These are phyloP conservation scores for Fulica atra DNA, from an alignment of 2,113 vertebrate species.

Conservation along the genomic window DNA sequence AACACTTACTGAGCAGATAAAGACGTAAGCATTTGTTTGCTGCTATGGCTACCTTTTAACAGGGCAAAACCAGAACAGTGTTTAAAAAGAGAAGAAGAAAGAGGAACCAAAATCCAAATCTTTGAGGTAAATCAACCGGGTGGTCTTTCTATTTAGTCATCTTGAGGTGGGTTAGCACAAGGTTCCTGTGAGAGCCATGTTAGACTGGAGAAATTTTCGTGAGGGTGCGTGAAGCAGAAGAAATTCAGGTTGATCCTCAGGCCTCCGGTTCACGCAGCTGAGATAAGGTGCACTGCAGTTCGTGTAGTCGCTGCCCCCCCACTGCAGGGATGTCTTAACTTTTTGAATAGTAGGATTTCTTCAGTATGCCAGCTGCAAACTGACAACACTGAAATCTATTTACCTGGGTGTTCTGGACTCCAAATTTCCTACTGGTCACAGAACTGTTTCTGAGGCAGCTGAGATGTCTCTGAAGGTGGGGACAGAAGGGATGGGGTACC, in stretches of 20 bases:
- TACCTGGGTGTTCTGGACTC: neutral
- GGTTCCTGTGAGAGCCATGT: neutral
- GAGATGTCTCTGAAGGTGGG: neutral
- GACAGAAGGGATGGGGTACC: neutral
- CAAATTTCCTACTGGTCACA: neutral
- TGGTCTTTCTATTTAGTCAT: neutral
- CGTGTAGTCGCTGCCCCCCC: neutral
- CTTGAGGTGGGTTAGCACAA: neutral
- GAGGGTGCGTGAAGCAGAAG: neutral
- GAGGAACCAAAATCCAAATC: neutral
- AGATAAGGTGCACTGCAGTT: neutral
- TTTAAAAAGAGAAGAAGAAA: neutral
- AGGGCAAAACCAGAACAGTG: neutral
- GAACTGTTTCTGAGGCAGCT: neutral
- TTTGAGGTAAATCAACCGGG: neutral
- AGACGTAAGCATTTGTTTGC: neutral
- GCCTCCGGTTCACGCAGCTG: neutral
- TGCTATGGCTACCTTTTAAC: conserved; percentile 6
- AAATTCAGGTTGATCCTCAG: neutral
- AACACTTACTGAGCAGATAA: neutral
- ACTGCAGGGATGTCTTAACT: neutral
- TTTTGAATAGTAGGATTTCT: neutral
- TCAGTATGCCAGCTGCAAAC: neutral
- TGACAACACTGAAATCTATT: neutral
- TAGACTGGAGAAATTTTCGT: neutral